Conservation (phyloP, 2,113 vertebrate species). For the Phoxinus phoxinus region DNA sequence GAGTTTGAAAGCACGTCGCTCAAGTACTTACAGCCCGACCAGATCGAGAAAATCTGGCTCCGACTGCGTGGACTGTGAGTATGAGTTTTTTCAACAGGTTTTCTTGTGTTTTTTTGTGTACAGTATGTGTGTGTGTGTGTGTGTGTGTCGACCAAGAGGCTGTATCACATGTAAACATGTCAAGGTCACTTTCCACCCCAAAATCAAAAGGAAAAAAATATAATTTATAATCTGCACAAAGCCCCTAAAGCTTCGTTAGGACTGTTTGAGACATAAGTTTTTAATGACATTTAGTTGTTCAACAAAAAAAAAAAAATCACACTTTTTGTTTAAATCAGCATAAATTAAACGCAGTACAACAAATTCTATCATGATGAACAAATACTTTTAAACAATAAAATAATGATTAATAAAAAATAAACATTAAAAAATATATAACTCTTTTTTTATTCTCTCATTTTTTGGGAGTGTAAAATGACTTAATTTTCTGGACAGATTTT, state of each 20-base stretch:
- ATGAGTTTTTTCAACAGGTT: constrained; percentile 63
- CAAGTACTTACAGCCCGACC: constrained; percentile 96
- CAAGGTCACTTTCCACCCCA: neutral
- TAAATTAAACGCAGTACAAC: neutral
- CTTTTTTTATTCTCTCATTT: neutral
- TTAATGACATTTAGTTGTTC: neutral
- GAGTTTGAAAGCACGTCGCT: constrained; percentile 99
- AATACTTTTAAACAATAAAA: neutral
- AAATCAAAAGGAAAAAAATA: neutral
- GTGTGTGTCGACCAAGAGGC: constrained; percentile 8
- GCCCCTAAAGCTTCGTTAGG: neutral
- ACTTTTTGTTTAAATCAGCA: neutral
- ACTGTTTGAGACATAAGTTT: neutral
- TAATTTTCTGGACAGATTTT: neutral
- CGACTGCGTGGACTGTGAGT: constrained; percentile 98
- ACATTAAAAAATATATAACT: neutral
- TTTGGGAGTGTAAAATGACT: neutral
- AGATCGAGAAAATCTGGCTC: constrained; percentile 99
- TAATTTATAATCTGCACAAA: neutral
- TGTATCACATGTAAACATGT: neutral
- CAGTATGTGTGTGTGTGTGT: constrained; percentile 42
- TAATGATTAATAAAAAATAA: neutral
- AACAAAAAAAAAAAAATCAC: too few species aligned
- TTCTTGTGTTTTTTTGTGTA: constrained; percentile 42
- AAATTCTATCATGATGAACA: neutral